Conservation (phyloP, 2,113 vertebrate species). For the Synodontis membranacea region DNA sequence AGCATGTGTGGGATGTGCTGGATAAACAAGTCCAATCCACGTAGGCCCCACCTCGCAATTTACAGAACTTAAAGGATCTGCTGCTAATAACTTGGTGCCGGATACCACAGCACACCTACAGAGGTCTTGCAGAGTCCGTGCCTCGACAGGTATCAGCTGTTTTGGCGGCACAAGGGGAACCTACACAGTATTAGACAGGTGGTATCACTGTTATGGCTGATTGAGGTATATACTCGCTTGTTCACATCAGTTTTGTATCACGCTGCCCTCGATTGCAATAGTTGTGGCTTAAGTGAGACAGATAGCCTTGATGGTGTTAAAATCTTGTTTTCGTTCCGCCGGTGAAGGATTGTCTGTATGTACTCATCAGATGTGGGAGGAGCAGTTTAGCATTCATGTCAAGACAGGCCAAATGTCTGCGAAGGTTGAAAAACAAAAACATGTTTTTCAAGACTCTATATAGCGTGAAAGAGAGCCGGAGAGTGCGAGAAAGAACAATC, state of each 20-base stretch:
- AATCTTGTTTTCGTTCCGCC: neutral
- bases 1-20: too few relatives aligned
- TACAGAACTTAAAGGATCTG: too few relatives aligned
- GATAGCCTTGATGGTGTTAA: slow-evolving; percentile 17
- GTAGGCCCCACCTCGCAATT: too few relatives aligned
- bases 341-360: neutral
- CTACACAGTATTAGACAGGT: too few relatives aligned
- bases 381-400: slow-evolving; percentile 35
- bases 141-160: too few relatives aligned
- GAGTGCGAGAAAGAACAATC: neutral
- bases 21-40: too few relatives aligned
- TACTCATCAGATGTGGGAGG: neutral
- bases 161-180: too few relatives aligned
- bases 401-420: slow-evolving; percentile 18
- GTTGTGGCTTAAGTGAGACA: neutral
- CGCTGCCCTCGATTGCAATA: neutral
- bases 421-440: slow-evolving; percentile 40
- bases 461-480: neutral
- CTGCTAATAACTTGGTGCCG: too few relatives aligned
- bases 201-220: neutral
- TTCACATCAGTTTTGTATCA: neutral
- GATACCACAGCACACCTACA: too few relatives aligned
- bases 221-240: neutral
- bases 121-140: too few relatives aligned
- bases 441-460: slow-evolving; percentile 30